Base-by-base conservation (phyloP, 2,797 vertebrate species). In the Podarcis siculus region DNA sequence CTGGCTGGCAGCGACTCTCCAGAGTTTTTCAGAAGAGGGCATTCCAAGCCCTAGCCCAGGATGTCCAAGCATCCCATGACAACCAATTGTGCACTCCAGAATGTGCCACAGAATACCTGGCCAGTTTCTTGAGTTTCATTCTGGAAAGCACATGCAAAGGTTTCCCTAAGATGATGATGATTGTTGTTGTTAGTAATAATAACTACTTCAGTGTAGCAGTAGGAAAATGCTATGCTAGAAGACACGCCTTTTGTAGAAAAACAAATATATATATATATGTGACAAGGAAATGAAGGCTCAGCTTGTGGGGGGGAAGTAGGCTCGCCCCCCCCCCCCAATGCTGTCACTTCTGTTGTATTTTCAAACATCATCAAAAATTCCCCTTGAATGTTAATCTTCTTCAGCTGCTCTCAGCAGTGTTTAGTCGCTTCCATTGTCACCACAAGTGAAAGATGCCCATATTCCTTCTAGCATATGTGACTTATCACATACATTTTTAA, bases 401-500 rank as follows among this genome's bases (percentile, higher is more conserved):
- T 49, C 71, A 91, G 91, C 88, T 91, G 92, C 89, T 88, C 92
- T 92, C 92, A 92, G 88, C 95, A 89, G 95, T 93, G 89, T 93
- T 88, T 88, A 83, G 90, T 92, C 89, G 91, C 86, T 95, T 93
- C 93, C 92, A 94, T 93, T 95, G 92, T 95, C 95, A 95, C 91
- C 95, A 92, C 89, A 89, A 89, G 92, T 96, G 90, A 95, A 95
- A 96, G 94, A 96, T 95, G 89, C 93, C 95, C 94, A 95, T 89
- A 96, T 96, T 96, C 92, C 89, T 95, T 90, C 93, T 87, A 91
- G 93, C 95, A 96, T 96, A 96, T 97, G 96, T 94, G 94, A 95
- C 95, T 96, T 95, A 96, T 95, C 95, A 95, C 94, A 96, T 93
- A 95, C 92, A 95, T 96, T 97, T 96, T 95, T 95, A 94, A 96